A percentile compares a stretch with the other conserved stretches of the same genome.
These are phyloP conservation scores for Neotoma lepida DNA, from an alignment of 2,113 vertebrate species.

Conservation along the genomic window DNA sequence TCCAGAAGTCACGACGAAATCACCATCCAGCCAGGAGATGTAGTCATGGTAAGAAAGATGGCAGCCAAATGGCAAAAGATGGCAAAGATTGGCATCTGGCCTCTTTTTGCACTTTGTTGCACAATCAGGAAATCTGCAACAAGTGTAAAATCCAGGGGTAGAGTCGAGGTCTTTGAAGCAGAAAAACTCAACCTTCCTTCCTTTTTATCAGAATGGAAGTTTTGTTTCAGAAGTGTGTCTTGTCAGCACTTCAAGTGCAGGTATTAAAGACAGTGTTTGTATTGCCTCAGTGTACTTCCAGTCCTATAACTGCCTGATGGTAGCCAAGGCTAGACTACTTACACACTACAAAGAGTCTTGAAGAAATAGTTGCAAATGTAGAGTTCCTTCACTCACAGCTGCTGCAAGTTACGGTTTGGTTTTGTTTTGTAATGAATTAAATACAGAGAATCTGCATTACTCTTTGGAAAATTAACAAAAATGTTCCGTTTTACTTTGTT, in stretches of 20 bases:
- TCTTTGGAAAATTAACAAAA: not conserved
- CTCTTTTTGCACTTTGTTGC: not conserved
- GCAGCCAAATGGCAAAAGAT: not conserved
- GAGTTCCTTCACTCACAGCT: not conserved
- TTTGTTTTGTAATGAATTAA: slow-evolving; percentile 1
- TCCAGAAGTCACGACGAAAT: slow-evolving; percentile 98
- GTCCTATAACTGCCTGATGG: not conserved
- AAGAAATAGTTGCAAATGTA: slow-evolving; percentile 1
- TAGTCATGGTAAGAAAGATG: slow-evolving; percentile 93
- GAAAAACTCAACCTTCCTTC: not conserved
- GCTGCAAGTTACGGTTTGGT: not conserved
- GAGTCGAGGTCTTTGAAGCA: not conserved
- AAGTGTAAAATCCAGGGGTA: not conserved
- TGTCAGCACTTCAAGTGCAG: not conserved
- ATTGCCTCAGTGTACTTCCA: not conserved
- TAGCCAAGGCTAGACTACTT: not conserved
- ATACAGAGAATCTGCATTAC: slow-evolving; percentile 1
- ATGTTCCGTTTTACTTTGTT: slow-evolving; percentile 13
- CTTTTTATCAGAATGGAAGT: not conserved
- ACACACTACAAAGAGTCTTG: not conserved
- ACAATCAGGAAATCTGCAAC: not conserved
- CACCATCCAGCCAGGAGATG: slow-evolving; percentile 95
- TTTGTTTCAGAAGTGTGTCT: not conserved
- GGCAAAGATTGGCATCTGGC: not conserved
- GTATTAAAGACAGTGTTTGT: not conserved